Conservation (phyloP, 2,888 invertebrate genomes). For the Euclidia mi region DNA sequence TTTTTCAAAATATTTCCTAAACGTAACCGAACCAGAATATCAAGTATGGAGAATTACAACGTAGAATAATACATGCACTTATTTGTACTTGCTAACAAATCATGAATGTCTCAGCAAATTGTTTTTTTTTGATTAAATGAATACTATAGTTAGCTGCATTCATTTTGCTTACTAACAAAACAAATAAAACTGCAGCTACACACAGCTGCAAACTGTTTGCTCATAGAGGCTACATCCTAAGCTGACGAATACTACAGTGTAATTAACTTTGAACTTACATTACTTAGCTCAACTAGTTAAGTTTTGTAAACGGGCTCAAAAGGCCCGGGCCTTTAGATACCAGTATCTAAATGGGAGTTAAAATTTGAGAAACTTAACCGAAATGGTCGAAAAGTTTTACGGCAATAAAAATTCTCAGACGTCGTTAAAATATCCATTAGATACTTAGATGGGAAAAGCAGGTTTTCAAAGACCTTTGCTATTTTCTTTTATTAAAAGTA, state of each 20-base stretch:
- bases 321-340: too few species aligned
- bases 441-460: conserved; percentile 3
- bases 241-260: not conserved
- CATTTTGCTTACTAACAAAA: too few species aligned
- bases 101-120: too few species aligned
- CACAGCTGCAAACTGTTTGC: not conserved
- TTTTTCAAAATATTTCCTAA: too few species aligned
- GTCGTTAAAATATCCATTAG: conserved; percentile 5
- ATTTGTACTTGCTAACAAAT: too few species aligned
- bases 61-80: too few species aligned
- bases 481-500: too few species aligned
- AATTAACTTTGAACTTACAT: conserved; percentile 18
- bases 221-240: not conserved
- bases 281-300: conserved; percentile 15
- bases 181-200: too few species aligned
- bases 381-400: conserved; percentile 9
- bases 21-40: too few species aligned
- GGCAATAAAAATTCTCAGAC: conserved; percentile 10
- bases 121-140: too few species aligned
- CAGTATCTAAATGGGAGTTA: conserved; percentile 17
- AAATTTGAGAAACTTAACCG: conserved; percentile 17
- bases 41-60: too few species aligned
- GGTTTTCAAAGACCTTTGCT: not conserved
- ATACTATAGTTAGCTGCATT: too few species aligned
- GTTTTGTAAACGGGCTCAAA: conserved; percentile 10